Evolutionary conservation across 1,140 invertebrate species (phyloP), one percentile per base, ranked within the genome.

Genomic region (Solenopsis fugax): DNA sequence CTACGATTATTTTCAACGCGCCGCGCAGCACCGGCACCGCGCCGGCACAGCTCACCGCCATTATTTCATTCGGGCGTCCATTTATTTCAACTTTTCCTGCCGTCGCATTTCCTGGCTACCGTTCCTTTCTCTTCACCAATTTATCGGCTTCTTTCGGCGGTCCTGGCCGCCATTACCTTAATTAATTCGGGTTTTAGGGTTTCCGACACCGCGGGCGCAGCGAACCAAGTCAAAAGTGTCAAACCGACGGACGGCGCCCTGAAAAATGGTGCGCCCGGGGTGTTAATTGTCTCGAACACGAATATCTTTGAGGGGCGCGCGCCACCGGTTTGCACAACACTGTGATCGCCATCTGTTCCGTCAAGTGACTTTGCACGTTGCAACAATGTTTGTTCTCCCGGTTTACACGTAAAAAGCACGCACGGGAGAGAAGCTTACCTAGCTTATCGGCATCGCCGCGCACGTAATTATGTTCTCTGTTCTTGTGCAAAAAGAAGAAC

Each of bases 231-330:
- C 60, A 64, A 87, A 92, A 86, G 80, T 88, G 88, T 87, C 89
- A 85, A 88, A 88, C 84, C 87, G 87, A 89, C 84, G 86, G 84
- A 91, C 73, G 76, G 69, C 52, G 81, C 86, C 82, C 64, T 87
- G 91, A 91, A 92, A 92, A 90, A 92, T 92, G 85, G 82, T 85
- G 75, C 81, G 72, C 72, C 67, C 73, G 12, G 87, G 78, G 85
- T 89, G 89, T 89, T 91, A 90, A 91, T 92, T 91, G 91, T 92
- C 87, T 90, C 86, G 85, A 81, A 86, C 90, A 92, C 90, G 90
- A 90, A 91, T 86, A 75, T 54, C 29, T 34, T 60, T 50, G 56
- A 67, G 45, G 34, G 62, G 75, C 58, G 58, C 85, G 89, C 62
- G 88, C 88, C 89, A 80, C 87, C 88, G 88, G 88, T 89, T 89